Percentiles rank a stretch among this genome's conserved stretches.
phyloP scores from a whole-genome alignment of 64 coral and sea anemone genomes.

The Dendrophyllia cribrosa region DNA sequence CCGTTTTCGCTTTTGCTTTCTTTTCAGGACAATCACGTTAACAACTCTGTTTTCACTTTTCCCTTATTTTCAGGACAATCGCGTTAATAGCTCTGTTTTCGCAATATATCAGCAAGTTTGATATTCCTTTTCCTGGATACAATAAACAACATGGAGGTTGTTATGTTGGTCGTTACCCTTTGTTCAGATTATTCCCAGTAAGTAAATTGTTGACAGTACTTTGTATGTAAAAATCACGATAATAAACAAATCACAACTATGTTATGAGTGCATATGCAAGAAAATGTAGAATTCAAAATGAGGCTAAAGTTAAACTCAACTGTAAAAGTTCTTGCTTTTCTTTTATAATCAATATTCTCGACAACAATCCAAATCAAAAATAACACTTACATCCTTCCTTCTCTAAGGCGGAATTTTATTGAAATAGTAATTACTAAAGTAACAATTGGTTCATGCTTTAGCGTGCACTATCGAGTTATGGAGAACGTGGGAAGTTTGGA shows the following conservation, averaged over 20 bases:
- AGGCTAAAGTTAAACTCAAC: too few relatives aligned
- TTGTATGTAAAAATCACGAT: neutral
- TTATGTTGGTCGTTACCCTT: slow-evolving; percentile 25
- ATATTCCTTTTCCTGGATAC: slow-evolving; percentile 70
- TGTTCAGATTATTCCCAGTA: slow-evolving; percentile 89
- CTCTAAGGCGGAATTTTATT: too few relatives aligned
- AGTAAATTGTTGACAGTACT: slow-evolving; percentile 5
- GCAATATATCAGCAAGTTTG: slow-evolving; percentile 78
- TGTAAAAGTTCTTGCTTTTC: too few relatives aligned
- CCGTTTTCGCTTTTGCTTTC: neutral
- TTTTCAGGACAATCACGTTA: slow-evolving; percentile 31
- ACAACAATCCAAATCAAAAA: too few relatives aligned
- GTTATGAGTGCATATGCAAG: too few relatives aligned
- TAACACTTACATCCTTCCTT: too few relatives aligned
- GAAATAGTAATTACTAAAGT: too few relatives aligned
- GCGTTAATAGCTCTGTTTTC: slow-evolving; percentile 81
- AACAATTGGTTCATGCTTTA: too few relatives aligned
- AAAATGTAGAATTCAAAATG: too few relatives aligned
- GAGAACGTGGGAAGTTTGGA: too few relatives aligned
- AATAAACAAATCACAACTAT: neutral
- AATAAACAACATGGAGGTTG: slow-evolving; percentile 19
- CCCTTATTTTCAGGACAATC: neutral
- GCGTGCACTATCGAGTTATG: too few relatives aligned
- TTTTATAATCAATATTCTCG: too few relatives aligned
- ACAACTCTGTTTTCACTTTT: slow-evolving; percentile 66